Conservation (phyloP, 2,797 vertebrate genomes). For the Eurystomus glaucurus region DNA sequence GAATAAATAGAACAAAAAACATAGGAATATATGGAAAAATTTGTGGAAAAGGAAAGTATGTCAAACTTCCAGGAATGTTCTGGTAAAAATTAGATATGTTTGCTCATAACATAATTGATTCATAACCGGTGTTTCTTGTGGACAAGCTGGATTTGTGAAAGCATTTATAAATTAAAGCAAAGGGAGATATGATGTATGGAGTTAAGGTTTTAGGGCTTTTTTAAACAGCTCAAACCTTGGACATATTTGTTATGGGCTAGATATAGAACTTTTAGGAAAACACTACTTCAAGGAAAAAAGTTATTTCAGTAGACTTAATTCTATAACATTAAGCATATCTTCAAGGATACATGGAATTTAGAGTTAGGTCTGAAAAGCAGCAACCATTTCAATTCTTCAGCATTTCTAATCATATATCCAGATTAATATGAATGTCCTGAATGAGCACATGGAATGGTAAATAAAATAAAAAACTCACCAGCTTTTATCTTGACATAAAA, state of each 20-base stretch:
- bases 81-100: neutral
- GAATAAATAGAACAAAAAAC: neutral
- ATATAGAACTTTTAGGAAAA: neutral
- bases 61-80: neutral
- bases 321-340: neutral
- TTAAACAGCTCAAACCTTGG: neutral
- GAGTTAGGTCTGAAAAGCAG: neutral
- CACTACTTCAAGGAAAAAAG: neutral
- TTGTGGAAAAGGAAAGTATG: neutral
- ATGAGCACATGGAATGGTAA: constrained; percentile 18
- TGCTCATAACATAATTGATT: neutral
- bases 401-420: neutral
- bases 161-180: neutral
- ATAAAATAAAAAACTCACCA: constrained; percentile 4
- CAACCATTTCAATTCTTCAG: neutral
- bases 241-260: neutral
- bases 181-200: neutral
- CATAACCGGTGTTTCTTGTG: neutral
- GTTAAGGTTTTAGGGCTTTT: neutral
- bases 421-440: neutral
- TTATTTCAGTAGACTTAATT: neutral
- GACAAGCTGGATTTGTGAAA: neutral
- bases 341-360: neutral
- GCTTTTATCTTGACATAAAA: constrained; percentile 58
- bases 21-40: neutral